A percentile compares a stretch with the other conserved stretches of the same genome.
phyloP scores from a whole-genome alignment of 2,797 vertebrate species.

The Chaetophractus vellerosus region DNA sequence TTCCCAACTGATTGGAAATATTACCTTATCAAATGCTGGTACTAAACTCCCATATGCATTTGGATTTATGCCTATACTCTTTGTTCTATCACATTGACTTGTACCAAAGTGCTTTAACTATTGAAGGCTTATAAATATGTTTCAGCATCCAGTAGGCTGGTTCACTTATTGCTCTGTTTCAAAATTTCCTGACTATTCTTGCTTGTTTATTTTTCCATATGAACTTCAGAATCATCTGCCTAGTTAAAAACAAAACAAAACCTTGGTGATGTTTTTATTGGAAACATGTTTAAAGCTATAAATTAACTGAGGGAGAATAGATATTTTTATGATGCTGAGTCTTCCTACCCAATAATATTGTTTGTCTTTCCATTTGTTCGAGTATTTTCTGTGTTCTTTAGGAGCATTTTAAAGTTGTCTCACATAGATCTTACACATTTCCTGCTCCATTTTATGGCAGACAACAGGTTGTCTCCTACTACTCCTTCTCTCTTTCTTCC shows the following conservation, averaged over 20 bases:
- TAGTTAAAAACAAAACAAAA: slow-evolving; percentile 60
- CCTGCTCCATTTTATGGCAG: slow-evolving; percentile 26
- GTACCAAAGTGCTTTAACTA: background rate
- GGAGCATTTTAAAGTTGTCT: slow-evolving; percentile 41
- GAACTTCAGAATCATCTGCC: slow-evolving; percentile 74
- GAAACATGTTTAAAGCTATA: slow-evolving; percentile 76
- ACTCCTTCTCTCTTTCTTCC: background rate
- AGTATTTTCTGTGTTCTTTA: slow-evolving; percentile 16
- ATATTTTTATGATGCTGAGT: slow-evolving; percentile 71
- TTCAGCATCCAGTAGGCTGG: background rate
- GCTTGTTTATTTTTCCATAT: too few relatives aligned
- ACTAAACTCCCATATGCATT: background rate
- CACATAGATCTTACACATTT: background rate
- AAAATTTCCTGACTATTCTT: slow-evolving; percentile 60
- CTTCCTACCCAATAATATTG: slow-evolving; percentile 47
- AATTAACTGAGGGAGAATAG: slow-evolving; percentile 78
- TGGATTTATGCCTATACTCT: background rate
- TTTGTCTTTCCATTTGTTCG: slow-evolving; percentile 66
- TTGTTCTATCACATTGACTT: background rate
- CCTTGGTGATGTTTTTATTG: slow-evolving; percentile 74
- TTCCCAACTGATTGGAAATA: slow-evolving; percentile 3
- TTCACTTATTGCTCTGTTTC: background rate
- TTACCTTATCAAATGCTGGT: background rate
- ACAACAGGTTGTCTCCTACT: background rate
- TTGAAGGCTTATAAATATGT: slow-evolving; percentile 28